A percentile compares a stretch with the other conserved stretches of the same genome.
Evolutionary conservation across 2,888 invertebrate genomes (phyloP).

Genomic region (Sinopyrophorus schimmeli): DNA sequence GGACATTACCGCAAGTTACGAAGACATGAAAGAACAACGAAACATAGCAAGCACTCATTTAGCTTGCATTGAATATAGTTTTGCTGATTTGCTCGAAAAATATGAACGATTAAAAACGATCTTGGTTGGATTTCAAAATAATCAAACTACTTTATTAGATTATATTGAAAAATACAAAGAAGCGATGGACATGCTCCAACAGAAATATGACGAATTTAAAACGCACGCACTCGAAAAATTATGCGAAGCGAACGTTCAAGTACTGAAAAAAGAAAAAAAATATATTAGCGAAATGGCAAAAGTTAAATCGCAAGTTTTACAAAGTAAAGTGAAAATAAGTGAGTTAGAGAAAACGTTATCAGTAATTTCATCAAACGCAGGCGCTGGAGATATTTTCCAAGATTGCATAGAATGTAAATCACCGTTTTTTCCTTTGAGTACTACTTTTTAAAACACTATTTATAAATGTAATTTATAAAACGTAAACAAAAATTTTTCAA

Average conservation of each 20-base stretch:
- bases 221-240: conserved; percentile 42
- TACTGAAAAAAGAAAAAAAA: conserved; percentile 39
- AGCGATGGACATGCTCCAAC: conserved; percentile 37
- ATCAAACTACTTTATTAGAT: conserved; percentile 43
- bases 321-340: conserved; percentile 42
- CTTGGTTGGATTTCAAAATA: conserved; percentile 44
- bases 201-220: conserved; percentile 41
- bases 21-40: conserved; percentile 40
- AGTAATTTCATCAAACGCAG: neutral
- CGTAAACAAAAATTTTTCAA: no score
- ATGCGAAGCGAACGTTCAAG: conserved; percentile 41
- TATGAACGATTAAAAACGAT: conserved; percentile 46
- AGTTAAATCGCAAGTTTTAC: conserved; percentile 42
- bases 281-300: conserved; percentile 43
- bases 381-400: conserved; percentile 1
- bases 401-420: no score
- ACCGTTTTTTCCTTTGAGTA: no score
- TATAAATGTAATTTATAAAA: no score
- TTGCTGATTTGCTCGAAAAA: conserved; percentile 46
- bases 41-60: conserved; percentile 40
- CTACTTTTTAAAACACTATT: no score
- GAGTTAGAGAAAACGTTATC: conserved; percentile 40
- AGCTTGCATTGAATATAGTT: conserved; percentile 46
- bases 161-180: conserved; percentile 43
- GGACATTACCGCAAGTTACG: conserved; percentile 43